These are phyloP conservation scores for Calameuta idolon DNA, from an alignment of 2,888 invertebrate genomes.

Conservation along the genomic window DNA sequence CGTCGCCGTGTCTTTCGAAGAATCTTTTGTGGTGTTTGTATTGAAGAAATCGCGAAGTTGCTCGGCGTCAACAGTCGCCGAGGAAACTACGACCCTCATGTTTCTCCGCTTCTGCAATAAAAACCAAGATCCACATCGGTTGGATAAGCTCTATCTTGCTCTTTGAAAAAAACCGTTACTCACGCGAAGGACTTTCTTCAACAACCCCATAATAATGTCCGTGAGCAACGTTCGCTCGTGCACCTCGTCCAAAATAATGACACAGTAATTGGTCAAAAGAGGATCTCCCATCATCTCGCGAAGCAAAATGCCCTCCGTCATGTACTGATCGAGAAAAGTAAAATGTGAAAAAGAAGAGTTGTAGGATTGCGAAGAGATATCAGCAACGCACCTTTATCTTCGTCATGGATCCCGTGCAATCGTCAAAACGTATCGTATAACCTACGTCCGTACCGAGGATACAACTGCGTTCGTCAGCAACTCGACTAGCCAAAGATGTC, in stretches of 20 bases:
- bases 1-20: conserved; percentile 76
- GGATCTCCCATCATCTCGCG: conserved; percentile 97
- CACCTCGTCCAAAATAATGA: conserved; percentile 93
- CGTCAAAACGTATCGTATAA: conserved; percentile 86
- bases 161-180: conserved; percentile 30
- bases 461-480: conserved; percentile 83
- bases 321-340: conserved; percentile 73
- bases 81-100: conserved; percentile 88
- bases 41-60: conserved; percentile 85
- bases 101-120: conserved; percentile 79
- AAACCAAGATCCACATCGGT: neutral
- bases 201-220: conserved; percentile 91
- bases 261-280: conserved; percentile 86
- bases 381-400: conserved; percentile 75
- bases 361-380: too few relatives aligned
- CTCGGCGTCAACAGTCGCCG: conserved; percentile 96
- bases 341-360: too few relatives aligned
- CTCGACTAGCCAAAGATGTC: conserved; percentile 86
- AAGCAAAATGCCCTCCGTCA: conserved; percentile 96
- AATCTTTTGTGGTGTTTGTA: conserved; percentile 65
- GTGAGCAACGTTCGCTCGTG: conserved; percentile 95
- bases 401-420: conserved; percentile 73
- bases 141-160: neutral
- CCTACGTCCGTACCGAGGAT: conserved; percentile 79
- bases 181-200: conserved; percentile 91